Percentiles rank a stretch among this genome's conserved stretches.
Evolutionary conservation across 2,888 invertebrate species (phyloP).

Genomic region (Mesochorus sp.): DNA sequence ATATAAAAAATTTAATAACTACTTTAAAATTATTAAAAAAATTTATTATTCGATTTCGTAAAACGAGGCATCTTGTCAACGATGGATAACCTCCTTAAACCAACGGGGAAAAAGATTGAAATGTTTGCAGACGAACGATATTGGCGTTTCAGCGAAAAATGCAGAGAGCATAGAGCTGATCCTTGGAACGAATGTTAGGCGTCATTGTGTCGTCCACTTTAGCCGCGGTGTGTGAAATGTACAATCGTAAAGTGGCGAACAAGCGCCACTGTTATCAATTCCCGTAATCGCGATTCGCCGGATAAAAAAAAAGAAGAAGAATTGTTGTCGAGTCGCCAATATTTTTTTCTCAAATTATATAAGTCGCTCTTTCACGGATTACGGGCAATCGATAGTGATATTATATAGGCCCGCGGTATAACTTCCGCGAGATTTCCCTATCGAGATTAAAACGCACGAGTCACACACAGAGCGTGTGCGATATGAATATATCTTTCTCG

Average conservation of each 20-base stretch:
- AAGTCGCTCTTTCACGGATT: conserved; percentile 40
- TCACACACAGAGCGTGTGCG: not conserved
- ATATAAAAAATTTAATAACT: too few relatives aligned
- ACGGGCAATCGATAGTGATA: conserved; percentile 24
- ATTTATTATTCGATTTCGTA: too few relatives aligned
- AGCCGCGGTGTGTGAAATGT: not conserved
- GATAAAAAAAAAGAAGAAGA: conserved; percentile 10
- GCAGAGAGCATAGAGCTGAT: conserved; percentile 17
- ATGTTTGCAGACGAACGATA: conserved; percentile 50
- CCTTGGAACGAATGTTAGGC: conserved; percentile 30
- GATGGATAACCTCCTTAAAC: conserved; percentile 9
- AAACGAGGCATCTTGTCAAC: too few relatives aligned
- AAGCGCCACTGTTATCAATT: conserved; percentile 44
- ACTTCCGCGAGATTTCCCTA: conserved; percentile 37
- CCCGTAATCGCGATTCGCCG: conserved; percentile 21
- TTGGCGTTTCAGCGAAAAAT: conserved; percentile 44
- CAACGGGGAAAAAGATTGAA: conserved; percentile 39
- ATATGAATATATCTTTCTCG: conserved; percentile 34
- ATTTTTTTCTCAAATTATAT: conserved; percentile 19
- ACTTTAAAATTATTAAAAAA: too few relatives aligned
- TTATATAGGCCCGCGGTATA: not conserved
- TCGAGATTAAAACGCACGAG: conserved; percentile 20
- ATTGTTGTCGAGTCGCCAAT: not conserved
- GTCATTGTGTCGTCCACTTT: conserved; percentile 25
- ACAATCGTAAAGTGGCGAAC: conserved; percentile 9